Evolutionary conservation across 35 echinoderm and acorn worm genomes (phyloP), one percentile per base, ranked within the genome.

Genomic region (Chiridota heheva): DNA sequence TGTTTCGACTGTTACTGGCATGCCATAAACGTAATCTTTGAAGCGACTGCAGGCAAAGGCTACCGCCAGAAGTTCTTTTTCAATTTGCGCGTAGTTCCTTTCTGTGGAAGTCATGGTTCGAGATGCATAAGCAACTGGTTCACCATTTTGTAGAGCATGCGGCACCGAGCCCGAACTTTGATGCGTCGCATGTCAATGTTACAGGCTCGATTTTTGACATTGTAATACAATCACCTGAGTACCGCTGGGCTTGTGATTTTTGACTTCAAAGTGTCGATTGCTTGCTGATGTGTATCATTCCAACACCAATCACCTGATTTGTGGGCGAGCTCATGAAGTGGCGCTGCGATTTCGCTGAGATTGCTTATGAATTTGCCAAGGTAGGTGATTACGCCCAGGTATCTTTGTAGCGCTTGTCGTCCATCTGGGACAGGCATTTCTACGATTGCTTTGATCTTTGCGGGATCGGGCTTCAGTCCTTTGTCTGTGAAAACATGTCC

Each of bases 181-280:
- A 84, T 18, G 79, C 91, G 63, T 95, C 86, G 18, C 78, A 83
- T 20, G 91, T 82, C 17, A 95, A 33, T n/a, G 80, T 69, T 20
- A 95, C 81, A 10, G 72, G 80, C 40, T 95, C 32, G 16, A 7
- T n/a, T n/a, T n/a, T n/a, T 17, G 26, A 82, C 39, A 44, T 95
- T 75, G 60, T 63, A 91, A 7, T 80, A 76, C n/a, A n/a, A n/a
- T n/a, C n/a, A n/a, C 29, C 73, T 77, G 5, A 95, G 81, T 12
- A 61, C 39, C 0, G 91, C 77, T 7, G 90, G 51, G 33, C 42
- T 51, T 7, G 24, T 48, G 30, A 83, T 77, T 46, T 42, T 26
- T 4, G 69, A 22, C 70, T 88, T 73, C 0, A 93, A 16, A 24
- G 67, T 15, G 32, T 80, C 53, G 25, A 74, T 80, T 2, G 75